Evolutionary conservation across 2,888 invertebrate genomes (phyloP).

Genomic region (Polia nebulosa): DNA sequence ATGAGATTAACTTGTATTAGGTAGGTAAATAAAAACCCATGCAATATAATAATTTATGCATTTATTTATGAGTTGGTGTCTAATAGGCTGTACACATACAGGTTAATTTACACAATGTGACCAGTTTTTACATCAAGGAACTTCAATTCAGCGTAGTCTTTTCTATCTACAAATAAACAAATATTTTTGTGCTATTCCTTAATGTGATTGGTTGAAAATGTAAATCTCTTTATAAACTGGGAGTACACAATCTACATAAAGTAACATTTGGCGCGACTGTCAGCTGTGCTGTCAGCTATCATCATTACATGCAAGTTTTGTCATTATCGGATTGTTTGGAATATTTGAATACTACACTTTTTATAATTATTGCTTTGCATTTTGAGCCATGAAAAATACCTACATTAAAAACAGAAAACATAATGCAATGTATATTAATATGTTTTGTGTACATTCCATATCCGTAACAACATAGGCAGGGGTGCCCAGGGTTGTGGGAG

Average conservation of each 20-base stretch:
- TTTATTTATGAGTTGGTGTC: not conserved
- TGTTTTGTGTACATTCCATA: not conserved
- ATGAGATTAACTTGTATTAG: not conserved
- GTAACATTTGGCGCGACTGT: not conserved
- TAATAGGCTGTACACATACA: not conserved
- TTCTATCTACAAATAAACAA: not conserved
- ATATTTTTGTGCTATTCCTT: not conserved
- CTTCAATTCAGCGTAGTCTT: not conserved
- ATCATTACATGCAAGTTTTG: not conserved
- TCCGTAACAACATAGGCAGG: not conserved
- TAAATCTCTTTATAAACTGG: not conserved
- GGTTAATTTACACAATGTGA: not conserved
- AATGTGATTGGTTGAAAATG: not conserved
- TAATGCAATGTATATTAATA: not conserved
- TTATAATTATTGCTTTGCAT: not conserved
- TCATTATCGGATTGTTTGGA: no score
- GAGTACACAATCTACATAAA: not conserved
- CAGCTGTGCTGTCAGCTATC: not conserved
- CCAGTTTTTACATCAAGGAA: not conserved
- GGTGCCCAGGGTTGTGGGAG: not conserved
- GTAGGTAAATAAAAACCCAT: not conserved
- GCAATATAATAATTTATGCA: slow-evolving; percentile 1
- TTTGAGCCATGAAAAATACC: no score
- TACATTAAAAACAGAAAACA: not conserved
- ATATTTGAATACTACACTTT: not conserved